Evolutionary conservation across 2,888 invertebrate species (phyloP).

Genomic region (Druceiella hillmani): DNA sequence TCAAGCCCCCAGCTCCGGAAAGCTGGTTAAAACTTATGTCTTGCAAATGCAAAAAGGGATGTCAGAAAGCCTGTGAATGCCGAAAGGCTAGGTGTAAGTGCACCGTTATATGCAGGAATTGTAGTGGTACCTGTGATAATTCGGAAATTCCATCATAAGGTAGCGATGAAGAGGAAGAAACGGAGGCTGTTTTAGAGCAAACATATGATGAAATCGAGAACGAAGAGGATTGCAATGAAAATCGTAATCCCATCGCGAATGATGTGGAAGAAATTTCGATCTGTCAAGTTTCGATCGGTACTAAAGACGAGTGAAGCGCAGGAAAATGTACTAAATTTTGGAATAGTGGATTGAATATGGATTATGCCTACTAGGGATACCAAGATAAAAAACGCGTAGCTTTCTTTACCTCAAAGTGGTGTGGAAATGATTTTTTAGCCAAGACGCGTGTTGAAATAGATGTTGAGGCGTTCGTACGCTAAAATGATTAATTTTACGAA

Average conservation of each 20-base stretch:
- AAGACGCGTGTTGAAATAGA: too few species aligned
- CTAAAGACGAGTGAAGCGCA: slow-evolving; percentile 9
- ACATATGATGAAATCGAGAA: slow-evolving; percentile 10
- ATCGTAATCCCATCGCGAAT: slow-evolving; percentile 10
- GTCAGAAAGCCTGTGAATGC: slow-evolving; percentile 24
- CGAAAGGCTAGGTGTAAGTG: slow-evolving; percentile 32
- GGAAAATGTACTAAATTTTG: too few species aligned
- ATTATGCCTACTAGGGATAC: too few species aligned
- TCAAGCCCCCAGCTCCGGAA: slow-evolving; percentile 7
- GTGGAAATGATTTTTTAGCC: too few species aligned
- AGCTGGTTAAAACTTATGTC: slow-evolving; percentile 7
- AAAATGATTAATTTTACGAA: too few species aligned
- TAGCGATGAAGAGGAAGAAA: slow-evolving; percentile 11
- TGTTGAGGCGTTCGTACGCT: too few species aligned
- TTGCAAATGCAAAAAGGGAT: slow-evolving; percentile 10
- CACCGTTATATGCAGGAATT: slow-evolving; percentile 17
- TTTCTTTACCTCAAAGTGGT: too few species aligned
- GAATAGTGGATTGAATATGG: too few species aligned
- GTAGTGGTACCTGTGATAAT: slow-evolving; percentile 9
- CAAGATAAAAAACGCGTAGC: too few species aligned
- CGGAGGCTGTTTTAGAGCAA: slow-evolving; percentile 11
- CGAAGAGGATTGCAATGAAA: slow-evolving; percentile 7
- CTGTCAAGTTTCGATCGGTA: slow-evolving; percentile 8
- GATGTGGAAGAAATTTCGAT: slow-evolving; percentile 9
- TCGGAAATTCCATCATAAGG: slow-evolving; percentile 8